Evolutionary conservation across 2,888 invertebrate species (phyloP).

Genomic region (Ennomos quercinarius): DNA sequence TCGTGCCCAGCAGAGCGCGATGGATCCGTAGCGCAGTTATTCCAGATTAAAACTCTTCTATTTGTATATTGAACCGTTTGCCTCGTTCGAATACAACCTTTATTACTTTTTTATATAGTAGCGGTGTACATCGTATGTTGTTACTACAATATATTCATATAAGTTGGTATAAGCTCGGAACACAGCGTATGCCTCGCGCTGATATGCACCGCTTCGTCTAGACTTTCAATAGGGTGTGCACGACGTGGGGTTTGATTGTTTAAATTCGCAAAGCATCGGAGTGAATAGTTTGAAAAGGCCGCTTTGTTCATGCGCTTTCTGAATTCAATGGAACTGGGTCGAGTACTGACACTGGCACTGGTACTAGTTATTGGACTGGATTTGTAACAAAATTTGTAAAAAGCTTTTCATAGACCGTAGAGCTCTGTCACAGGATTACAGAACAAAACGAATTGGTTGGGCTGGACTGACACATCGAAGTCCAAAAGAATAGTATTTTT

Average conservation of each 20-base stretch:
- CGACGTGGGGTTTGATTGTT: conserved; percentile 35
- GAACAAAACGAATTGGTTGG: no score
- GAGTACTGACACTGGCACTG: conserved; percentile 7
- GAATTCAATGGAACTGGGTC: conserved; percentile 31
- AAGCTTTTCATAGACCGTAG: conserved; percentile 19
- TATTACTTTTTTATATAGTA: conserved; percentile 15
- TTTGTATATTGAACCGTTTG: conserved; percentile 33
- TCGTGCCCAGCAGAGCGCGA: conserved; percentile 48
- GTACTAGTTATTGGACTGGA: conserved; percentile 6
- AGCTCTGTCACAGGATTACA: neutral
- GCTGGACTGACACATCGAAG: no score
- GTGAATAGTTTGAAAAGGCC: conserved; percentile 30
- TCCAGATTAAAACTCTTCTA: conserved; percentile 49
- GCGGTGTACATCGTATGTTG: neutral
- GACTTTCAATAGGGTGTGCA: conserved; percentile 30
- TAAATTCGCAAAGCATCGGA: conserved; percentile 32
- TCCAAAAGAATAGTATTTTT: neutral
- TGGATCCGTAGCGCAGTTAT: conserved; percentile 44
- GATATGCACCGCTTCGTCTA: conserved; percentile 30
- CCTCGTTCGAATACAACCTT: conserved; percentile 23
- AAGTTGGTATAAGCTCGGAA: conserved; percentile 10
- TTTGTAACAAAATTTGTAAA: conserved; percentile 25
- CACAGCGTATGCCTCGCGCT: conserved; percentile 18
- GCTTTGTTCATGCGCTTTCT: conserved; percentile 28
- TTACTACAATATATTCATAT: conserved; percentile 2